These are phyloP conservation scores for Zapornia atra DNA, from an alignment of 2,113 vertebrate genomes.

Conservation along the genomic window DNA sequence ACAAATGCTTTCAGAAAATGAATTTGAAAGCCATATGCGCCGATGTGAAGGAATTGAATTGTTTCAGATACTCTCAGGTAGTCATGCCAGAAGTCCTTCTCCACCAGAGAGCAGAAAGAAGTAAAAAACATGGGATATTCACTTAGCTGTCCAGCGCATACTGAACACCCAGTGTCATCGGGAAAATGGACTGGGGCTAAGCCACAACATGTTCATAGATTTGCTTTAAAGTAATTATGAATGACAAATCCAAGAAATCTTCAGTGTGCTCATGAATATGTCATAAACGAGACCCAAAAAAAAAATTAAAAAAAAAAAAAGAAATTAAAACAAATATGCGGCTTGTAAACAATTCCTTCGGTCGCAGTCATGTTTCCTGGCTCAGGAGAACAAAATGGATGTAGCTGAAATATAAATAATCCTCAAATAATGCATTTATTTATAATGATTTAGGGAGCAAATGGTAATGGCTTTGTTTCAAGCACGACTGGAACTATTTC, in stretches of 20 bases:
- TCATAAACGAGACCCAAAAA: background rate
- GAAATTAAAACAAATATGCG: background rate
- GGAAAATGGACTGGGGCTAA: background rate
- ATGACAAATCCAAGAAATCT: constrained; percentile 20
- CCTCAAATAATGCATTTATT: constrained; percentile 34
- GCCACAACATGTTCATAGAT: background rate
- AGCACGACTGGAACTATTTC: background rate
- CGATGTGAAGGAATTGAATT: background rate
- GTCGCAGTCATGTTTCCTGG: background rate
- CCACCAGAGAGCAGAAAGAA: background rate
- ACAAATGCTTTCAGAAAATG: constrained; percentile 34
- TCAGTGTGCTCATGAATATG: constrained; percentile 15
- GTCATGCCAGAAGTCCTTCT: background rate
- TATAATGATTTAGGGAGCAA: constrained; percentile 9
- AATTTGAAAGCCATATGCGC: constrained; percentile 4
- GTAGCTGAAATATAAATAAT: constrained; percentile 19
- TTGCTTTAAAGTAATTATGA: background rate
- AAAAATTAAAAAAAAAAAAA: background rate
- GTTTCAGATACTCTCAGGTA: background rate
- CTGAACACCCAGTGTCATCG: background rate
- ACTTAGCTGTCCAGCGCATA: background rate
- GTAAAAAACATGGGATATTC: background rate
- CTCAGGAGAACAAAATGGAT: background rate
- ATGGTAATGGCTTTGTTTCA: constrained; percentile 54
- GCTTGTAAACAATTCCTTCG: background rate